Conservation (phyloP, 2,888 invertebrate genomes). For the Rhopalosiphum nymphaeae region DNA sequence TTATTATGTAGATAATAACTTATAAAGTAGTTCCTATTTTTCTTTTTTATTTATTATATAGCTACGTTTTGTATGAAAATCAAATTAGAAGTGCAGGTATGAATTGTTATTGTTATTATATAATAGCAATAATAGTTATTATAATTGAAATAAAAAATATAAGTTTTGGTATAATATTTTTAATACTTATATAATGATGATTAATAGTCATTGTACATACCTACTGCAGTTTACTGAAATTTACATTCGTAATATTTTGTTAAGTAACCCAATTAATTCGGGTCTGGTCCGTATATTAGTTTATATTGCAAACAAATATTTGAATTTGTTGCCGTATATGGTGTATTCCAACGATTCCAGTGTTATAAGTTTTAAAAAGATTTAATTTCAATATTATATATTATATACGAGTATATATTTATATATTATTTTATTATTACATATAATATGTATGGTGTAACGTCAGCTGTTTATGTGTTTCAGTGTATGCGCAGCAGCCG, state of each 20-base stretch:
- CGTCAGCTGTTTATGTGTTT: conserved; percentile 46
- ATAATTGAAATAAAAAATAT: not conserved
- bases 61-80: not conserved
- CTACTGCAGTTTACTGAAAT: not conserved
- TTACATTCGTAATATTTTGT: not conserved
- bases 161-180: not conserved
- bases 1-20: not conserved
- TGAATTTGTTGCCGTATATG: not conserved
- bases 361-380: not conserved
- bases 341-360: not conserved
- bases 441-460: not conserved
- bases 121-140: not conserved
- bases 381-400: not conserved
- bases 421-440: not conserved
- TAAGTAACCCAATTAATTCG: not conserved
- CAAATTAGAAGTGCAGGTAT: not conserved
- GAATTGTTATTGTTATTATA: not conserved
- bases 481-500: conserved; percentile 14
- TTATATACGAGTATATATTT: not conserved
- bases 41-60: not conserved
- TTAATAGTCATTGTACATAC: not conserved
- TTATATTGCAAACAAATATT: not conserved
- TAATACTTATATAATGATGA: not conserved
- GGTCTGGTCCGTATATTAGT: not conserved
- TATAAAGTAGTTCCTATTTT: not conserved